Base-by-base conservation (phyloP, 2,888 invertebrate species). In the Chrysotoxum bicinctum region DNA sequence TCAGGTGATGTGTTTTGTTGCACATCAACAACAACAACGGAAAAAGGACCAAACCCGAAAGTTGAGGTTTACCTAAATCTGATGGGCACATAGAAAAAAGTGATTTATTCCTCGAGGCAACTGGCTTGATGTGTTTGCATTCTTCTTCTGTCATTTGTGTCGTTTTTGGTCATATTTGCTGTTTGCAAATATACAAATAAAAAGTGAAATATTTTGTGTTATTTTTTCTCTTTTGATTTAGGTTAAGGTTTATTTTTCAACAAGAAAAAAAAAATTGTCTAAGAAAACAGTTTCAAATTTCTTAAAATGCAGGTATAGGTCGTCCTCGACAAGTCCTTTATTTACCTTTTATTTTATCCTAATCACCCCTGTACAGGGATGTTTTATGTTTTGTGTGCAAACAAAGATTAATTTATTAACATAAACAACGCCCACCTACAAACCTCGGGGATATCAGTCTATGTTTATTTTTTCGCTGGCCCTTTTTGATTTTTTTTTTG, bases 101-200 rank as follows among this genome's bases (percentile, higher is more conserved):
- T 84, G 83, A 84, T 84, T 84, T 84, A 84, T 84, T 84, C 52
- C 64, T 48, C 14, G 16, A 79, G 70, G 64, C 79, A 84, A 79
- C 50, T 79, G 69, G 14, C 50, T 75, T 43, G 68, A 50, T 52
- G 54, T 78, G 73, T 78, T 83, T 82, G 68, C 66, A 45, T 68
- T 60, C 30, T 45, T 45, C 52, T 66, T n/a, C 30, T 16, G 56
- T 45, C 19, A 26, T 66, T 45, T 32, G 32, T 56, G 68, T 68
- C 66, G 70, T 60, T 62, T 74, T 35, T 43, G 19, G 43, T 21
- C 68, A 64, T 54, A 58, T 73, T 80, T 60, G 74, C 14, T 66
- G 1, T 45, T 58, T 60, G 74, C 50, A 66, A 43, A 30, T 43
- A 16, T 16, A 10, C 8, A 43, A 43, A 32, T 26, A 32, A 58